phyloP scores from a whole-genome alignment of 2,888 invertebrate genomes.

The Pollenia amentaria region DNA sequence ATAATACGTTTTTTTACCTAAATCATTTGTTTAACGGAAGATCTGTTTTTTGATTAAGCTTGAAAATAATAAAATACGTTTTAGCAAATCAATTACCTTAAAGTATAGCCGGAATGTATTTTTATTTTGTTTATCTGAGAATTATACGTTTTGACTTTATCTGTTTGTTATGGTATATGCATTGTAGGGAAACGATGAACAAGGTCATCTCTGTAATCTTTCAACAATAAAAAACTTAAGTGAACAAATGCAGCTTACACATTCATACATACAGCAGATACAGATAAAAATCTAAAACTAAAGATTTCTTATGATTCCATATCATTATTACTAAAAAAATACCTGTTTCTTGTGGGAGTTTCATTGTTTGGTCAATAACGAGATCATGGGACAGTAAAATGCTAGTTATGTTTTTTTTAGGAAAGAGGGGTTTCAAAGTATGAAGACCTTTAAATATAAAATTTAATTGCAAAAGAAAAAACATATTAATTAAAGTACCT shows the following conservation, averaged over 20 bases:
- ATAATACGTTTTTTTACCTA: constrained; percentile 50
- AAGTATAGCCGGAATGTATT: constrained; percentile 51
- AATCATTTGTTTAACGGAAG: constrained; percentile 50
- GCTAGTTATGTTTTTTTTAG: constrained; percentile 39
- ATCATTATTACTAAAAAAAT: constrained; percentile 63
- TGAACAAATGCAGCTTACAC: constrained; percentile 70
- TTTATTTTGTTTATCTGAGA: constrained; percentile 35
- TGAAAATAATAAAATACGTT: constrained; percentile 67
- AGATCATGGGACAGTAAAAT: constrained; percentile 42
- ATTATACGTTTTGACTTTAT: constrained; percentile 38
- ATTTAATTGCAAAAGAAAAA: constrained; percentile 66
- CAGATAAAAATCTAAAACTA: constrained; percentile 59
- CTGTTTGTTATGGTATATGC: constrained; percentile 27
- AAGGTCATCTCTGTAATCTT: constrained; percentile 65
- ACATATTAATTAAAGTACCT: constrained; percentile 66
- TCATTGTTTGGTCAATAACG: constrained; percentile 50
- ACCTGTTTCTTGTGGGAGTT: constrained; percentile 50
- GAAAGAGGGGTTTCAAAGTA: constrained; percentile 45
- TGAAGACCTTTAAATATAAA: constrained; percentile 70
- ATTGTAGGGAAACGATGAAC: constrained; percentile 58
- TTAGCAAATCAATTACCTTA: constrained; percentile 70
- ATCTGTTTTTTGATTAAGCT: constrained; percentile 62
- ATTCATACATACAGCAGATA: constrained; percentile 44
- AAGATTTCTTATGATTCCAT: constrained; percentile 56
- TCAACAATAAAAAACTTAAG: constrained; percentile 54